Evolutionary conservation across 1,140 invertebrate species (phyloP), one percentile per base, ranked within the genome.

Genomic region (Aphaenogaster floridana): DNA sequence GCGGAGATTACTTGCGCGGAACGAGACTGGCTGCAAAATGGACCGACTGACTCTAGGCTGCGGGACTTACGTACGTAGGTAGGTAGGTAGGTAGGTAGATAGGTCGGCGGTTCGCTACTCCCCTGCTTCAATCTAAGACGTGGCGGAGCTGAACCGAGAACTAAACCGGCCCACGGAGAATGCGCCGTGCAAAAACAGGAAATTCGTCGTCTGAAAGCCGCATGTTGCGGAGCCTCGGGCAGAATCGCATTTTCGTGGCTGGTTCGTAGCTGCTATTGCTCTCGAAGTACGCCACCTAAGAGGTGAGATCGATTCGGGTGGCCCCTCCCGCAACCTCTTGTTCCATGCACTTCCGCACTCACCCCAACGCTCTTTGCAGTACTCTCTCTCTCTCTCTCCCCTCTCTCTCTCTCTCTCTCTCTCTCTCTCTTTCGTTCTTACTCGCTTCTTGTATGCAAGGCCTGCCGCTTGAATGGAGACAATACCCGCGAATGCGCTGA

Each of bases 221-320:
- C 77, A 78, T 64, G 59, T 74, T 86, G 80, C 52, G 52, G 42
- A 48, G 68, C 80, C 68, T 77, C 80, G 86, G 84, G 90, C 89
- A 80, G 87, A 91, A 90, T 91, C 86, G 90, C 71, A 91, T 91
- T 91, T 91, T 91, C 89, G 81, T 64, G 68, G 78, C 79, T 42
- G 88, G 83, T 72, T 89, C 89, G 80, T 90, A 74, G 68, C 80
- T 61, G 76, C 80, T 91, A 91, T 91, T 88, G 89, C 89, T 39
- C 69, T 85, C 61, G 80, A 90, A 90, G 90, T 77, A 83, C 76
- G 80, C 79, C 42, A 48, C n/a, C 71, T 85, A 91, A 90, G 89
- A 88, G 89, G 68, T 79, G 64, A 72, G 86, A 90, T 91, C 89
- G 89, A 90, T 88, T 90, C 74, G 66, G 42, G 34, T 28, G 59